phyloP scores from a whole-genome alignment of 2,113 vertebrate genomes.

The Dipodomys spectabilis region DNA sequence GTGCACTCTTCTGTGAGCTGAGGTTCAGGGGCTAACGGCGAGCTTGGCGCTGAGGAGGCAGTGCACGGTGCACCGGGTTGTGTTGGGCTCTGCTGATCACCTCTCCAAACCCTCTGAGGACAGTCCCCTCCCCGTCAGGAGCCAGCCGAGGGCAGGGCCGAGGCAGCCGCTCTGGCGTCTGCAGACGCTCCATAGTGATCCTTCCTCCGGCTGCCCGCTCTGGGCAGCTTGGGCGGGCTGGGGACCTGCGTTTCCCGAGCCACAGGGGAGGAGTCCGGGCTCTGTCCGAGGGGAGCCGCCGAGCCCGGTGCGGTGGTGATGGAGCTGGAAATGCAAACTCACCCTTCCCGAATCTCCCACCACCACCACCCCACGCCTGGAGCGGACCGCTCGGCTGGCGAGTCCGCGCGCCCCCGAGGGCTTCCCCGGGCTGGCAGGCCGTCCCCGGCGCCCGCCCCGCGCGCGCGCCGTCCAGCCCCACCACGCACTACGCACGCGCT shows the following conservation, averaged over 20 bases:
- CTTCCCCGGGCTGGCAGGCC: too few relatives aligned
- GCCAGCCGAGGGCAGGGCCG: not conserved
- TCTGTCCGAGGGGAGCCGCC: constrained; percentile 14
- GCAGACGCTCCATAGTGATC: constrained; percentile 50
- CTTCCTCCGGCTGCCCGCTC: not conserved
- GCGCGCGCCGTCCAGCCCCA: too few relatives aligned
- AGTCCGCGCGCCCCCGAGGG: not conserved
- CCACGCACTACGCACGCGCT: too few relatives aligned
- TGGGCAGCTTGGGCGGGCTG: too few relatives aligned
- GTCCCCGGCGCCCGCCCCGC: too few relatives aligned
- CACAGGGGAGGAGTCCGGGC: not conserved
- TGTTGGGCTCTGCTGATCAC: constrained; percentile 78
- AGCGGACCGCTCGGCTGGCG: not conserved
- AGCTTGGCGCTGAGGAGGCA: constrained; percentile 79
- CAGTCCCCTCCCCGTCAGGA: constrained; percentile 62
- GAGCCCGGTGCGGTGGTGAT: not conserved
- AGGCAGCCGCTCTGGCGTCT: constrained; percentile 58
- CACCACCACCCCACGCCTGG: not conserved
- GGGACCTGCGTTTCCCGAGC: not conserved
- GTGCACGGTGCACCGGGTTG: constrained; percentile 76
- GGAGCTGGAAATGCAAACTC: constrained; percentile 36
- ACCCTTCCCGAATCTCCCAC: not conserved
- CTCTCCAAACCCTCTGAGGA: constrained; percentile 76
- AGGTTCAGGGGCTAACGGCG: constrained; percentile 76
- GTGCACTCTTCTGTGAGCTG: constrained; percentile 82